phyloP scores from a whole-genome alignment of 2,797 vertebrate genomes.

The Phoxinus dragarum region DNA sequence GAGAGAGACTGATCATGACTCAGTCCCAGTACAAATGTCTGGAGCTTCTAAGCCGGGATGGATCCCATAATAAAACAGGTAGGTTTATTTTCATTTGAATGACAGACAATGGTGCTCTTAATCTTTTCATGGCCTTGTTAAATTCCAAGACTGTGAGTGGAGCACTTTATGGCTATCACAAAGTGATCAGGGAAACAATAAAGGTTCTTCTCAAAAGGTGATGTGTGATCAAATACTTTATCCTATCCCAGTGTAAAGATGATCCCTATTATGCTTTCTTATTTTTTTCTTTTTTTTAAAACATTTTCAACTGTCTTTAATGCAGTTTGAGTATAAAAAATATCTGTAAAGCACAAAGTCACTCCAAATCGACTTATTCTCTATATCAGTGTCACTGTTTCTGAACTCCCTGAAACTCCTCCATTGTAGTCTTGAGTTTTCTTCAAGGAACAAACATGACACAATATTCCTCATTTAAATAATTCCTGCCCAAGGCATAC shows the following conservation, averaged over 20 bases:
- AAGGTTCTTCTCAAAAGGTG: background rate
- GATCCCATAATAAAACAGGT: slow-evolving; percentile 75
- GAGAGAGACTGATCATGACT: slow-evolving; percentile 63
- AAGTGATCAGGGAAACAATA: slow-evolving; percentile 8
- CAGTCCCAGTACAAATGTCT: slow-evolving; percentile 75
- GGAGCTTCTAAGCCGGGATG: slow-evolving; percentile 63
- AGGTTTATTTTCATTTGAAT: slow-evolving; percentile 38
- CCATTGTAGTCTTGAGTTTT: no score
- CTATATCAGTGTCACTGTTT: no score
- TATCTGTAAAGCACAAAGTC: background rate
- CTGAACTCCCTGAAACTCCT: no score
- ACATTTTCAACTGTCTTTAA: background rate
- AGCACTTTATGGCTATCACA: slow-evolving; percentile 12
- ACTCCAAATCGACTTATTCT: no score
- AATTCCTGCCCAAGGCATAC: no score
- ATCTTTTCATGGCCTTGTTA: background rate
- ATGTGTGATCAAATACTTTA: background rate
- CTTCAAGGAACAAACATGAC: no score
- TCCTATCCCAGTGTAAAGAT: background rate
- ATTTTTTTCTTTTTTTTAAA: background rate
- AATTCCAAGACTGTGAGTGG: background rate
- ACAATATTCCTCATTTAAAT: no score
- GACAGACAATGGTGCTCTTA: slow-evolving; percentile 4
- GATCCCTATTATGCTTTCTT: background rate
- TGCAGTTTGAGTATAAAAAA: background rate